Base-by-base conservation (phyloP, 2,888 invertebrate species). In the Nowickia ferox region DNA sequence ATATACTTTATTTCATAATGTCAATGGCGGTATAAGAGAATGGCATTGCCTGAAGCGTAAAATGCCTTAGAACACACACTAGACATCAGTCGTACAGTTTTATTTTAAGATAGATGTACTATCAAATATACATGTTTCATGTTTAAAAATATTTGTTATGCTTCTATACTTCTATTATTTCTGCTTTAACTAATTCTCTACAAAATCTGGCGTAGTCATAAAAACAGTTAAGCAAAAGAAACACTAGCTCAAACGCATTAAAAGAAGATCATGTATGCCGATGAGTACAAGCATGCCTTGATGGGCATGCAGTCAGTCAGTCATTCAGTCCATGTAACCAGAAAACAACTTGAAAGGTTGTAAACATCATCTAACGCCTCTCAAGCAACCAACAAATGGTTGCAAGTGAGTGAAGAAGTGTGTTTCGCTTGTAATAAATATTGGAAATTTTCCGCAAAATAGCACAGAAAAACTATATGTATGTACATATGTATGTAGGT, bases 41-140 rank as follows among this genome's bases (percentile, higher is more conserved):
- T 87, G 77, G 84, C 84, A 84, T 84, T 78, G 81, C 78, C 65
- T 71, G 74, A 87, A 84, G 84, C 84, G 77, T 84, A 69, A 76
- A 78, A 51, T 80, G 40, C 17, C 17, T 78, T 59, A 40, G 57
- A 59, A 66, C 51, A 57, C 46, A 72, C 53, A 68, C 51, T n/a
- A 22, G 6, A 42, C 4, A 44, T 15, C 17, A 19, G 10, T 15
- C 22, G 4, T 17, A 48, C 5, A 66, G 38, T 13, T 30, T n/a
- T 17, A 10, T 48, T 66, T 38, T 66, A n/a, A 22, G 15, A 13
- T 40, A 68, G 15, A 51, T 19, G n/a, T 5, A 30, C 17, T n/a
- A n/a, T 38, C 9, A 38, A 38, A 30, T 59, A 59, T 59, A n/a
- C 22, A 40, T 22, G 48, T 38, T 63, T 30, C 59, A 61, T 72